phyloP scores from a whole-genome alignment of 2,113 vertebrate species.

The Antigone vipio region DNA sequence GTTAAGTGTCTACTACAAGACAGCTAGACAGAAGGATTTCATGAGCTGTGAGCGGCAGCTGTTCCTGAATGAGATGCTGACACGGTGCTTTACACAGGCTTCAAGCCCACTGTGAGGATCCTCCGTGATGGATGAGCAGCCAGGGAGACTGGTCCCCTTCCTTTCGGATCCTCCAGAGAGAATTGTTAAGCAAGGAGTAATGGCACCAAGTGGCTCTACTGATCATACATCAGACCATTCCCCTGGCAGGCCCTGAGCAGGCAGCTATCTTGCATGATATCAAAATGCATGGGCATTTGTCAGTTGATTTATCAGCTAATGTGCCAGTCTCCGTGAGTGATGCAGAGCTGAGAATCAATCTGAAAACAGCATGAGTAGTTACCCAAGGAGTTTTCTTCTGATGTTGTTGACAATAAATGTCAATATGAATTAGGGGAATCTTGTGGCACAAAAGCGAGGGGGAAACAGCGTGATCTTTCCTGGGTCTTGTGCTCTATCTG shows the following conservation, averaged over 20 bases:
- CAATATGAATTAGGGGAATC: conserved; percentile 7
- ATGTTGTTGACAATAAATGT: not conserved
- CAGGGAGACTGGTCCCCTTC: not conserved
- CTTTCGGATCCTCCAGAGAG: not conserved
- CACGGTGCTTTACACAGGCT: not conserved
- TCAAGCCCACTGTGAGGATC: conserved; percentile 8
- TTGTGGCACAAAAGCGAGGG: not conserved
- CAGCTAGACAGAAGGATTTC: conserved; percentile 58
- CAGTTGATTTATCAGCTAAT: conserved; percentile 55
- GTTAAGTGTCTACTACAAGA: conserved; percentile 52
- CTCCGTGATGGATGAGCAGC: conserved; percentile 26
- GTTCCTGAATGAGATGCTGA: conserved; percentile 42
- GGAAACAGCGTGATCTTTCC: not conserved
- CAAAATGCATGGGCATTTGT: conserved; percentile 31
- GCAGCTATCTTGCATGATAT: not conserved
- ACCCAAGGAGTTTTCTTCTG: conserved; percentile 3
- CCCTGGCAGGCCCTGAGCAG: not conserved
- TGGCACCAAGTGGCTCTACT: not conserved
- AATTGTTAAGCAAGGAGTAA: conserved; percentile 37
- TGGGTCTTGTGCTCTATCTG: not conserved
- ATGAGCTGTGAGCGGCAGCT: conserved; percentile 61
- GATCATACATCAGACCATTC: conserved; percentile 42
- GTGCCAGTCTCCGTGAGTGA: conserved; percentile 10
- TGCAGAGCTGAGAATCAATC: conserved; percentile 11
- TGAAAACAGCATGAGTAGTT: conserved; percentile 23